Conservation (phyloP, 2,797 vertebrate genomes). For the Acrocephalus scirpaceus region DNA sequence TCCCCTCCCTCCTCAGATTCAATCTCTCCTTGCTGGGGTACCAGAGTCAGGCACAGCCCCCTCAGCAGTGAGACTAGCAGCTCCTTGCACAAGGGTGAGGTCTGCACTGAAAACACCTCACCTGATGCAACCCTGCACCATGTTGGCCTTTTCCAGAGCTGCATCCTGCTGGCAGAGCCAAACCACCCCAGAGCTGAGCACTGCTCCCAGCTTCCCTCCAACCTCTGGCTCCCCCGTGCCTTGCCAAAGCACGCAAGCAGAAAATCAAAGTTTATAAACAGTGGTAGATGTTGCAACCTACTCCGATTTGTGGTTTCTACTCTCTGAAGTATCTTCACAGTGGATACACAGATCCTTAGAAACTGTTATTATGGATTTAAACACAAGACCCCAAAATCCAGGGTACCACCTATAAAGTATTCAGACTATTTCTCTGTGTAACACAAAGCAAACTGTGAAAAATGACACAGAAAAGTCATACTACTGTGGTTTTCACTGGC, state of each 20-base stretch:
- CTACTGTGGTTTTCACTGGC: rapidly evolving
- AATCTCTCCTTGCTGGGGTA: neutral
- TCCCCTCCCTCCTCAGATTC: neutral
- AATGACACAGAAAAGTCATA: neutral
- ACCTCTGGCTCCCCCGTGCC: rapidly evolving
- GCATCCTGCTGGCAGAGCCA: neutral
- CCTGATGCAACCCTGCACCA: neutral
- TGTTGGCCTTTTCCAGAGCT: neutral
- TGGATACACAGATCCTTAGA: rapidly evolving
- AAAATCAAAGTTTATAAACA: neutral
- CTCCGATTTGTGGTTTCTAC: rapidly evolving
- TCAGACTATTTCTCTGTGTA: neutral
- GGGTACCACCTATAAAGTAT: rapidly evolving
- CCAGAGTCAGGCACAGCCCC: neutral
- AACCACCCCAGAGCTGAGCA: rapidly evolving
- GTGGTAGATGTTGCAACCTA: neutral
- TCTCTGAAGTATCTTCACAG: neutral
- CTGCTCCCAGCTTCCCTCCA: neutral
- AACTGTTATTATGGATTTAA: neutral
- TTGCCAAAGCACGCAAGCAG: neutral
- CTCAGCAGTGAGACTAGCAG: neutral
- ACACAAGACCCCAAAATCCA: rapidly evolving
- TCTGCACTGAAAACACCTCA: neutral
- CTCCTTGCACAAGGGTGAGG: neutral
- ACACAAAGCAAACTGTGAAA: neutral